Evolutionary conservation across 2,888 invertebrate species (phyloP).

Genomic region (Drosophila merina): DNA sequence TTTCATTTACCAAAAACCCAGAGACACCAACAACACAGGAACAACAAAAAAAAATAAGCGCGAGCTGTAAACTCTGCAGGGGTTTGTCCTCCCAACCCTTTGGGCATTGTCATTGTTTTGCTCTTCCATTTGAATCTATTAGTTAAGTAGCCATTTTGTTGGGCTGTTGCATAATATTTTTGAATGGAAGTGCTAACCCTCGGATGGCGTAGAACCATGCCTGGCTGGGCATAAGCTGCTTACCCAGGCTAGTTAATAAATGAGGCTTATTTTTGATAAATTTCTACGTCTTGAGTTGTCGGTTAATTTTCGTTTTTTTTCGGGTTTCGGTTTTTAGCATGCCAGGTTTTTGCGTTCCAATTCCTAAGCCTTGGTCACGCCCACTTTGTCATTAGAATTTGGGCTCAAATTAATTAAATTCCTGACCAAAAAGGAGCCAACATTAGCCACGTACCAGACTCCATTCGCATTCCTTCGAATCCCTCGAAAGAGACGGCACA

Average conservation of each 20-base stretch:
- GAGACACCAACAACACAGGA: constrained; percentile 3
- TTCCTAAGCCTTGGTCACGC: constrained; percentile 71
- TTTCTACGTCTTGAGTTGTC: constrained; percentile 12
- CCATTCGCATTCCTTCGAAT: constrained; percentile 54
- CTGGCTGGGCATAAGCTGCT: constrained; percentile 38
- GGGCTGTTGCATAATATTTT: constrained; percentile 67
- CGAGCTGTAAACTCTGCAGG: constrained; percentile 53
- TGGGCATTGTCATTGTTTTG: constrained; percentile 35
- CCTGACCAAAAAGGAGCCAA: constrained; percentile 55
- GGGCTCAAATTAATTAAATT: constrained; percentile 77
- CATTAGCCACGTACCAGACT: constrained; percentile 61
- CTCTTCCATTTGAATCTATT: constrained; percentile 55
- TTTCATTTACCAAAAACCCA: constrained; percentile 67
- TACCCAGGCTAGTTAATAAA: constrained; percentile 47
- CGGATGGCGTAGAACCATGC: constrained; percentile 10
- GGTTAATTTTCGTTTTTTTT: constrained; percentile 2
- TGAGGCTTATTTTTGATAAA: constrained; percentile 44
- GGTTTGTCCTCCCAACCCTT: constrained; percentile 78
- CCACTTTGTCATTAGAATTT: constrained; percentile 74
- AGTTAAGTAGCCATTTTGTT: constrained; percentile 81
- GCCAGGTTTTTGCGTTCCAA: constrained; percentile 25
- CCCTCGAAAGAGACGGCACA: constrained; percentile 27
- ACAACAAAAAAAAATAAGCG: constrained; percentile 9
- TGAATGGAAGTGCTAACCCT: constrained; percentile 18
- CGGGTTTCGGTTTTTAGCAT: not conserved